Percentiles rank a stretch among this genome's conserved stretches.
Evolutionary conservation across 2,113 vertebrate genomes (phyloP).

Genomic region (Acanthochromis polyacanthus): DNA sequence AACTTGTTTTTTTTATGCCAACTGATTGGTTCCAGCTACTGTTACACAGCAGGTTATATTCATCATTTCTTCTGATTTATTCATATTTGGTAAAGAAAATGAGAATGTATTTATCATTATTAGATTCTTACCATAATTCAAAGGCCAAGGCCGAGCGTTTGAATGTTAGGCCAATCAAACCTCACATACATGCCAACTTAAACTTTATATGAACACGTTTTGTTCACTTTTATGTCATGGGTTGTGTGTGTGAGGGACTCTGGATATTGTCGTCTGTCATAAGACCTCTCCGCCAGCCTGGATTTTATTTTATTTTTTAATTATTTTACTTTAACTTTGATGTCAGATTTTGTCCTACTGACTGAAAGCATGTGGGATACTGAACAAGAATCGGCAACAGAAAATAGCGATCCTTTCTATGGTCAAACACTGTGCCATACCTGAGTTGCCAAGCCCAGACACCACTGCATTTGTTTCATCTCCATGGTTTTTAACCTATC

Average conservation of each 20-base stretch:
- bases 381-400: conserved; percentile 70
- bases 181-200: conserved; percentile 69
- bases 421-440: conserved; percentile 86
- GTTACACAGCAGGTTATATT: conserved; percentile 50
- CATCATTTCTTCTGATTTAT: conserved; percentile 41
- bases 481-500: conserved; percentile 46
- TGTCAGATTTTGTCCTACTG: conserved; percentile 81
- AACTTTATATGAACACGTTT: conserved; percentile 54
- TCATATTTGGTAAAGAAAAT: conserved; percentile 51
- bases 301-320: conserved; percentile 50
- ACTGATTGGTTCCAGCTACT: conserved; percentile 49
- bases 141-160: conserved; percentile 69
- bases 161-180: conserved; percentile 67
- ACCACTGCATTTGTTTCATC: conserved; percentile 69
- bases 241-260: conserved; percentile 57
- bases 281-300: conserved; percentile 49
- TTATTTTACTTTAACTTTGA: conserved; percentile 54
- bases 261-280: conserved; percentile 52
- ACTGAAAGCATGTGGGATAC: conserved; percentile 78
- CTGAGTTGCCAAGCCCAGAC: conserved; percentile 77
- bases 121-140: conserved; percentile 44
- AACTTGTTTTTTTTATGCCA: conserved; percentile 31
- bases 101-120: conserved; percentile 61
- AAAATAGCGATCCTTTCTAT: conserved; percentile 68
- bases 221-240: conserved; percentile 59